phyloP scores from a whole-genome alignment of 2,797 vertebrate genomes.

The Sciurus vulgaris region DNA sequence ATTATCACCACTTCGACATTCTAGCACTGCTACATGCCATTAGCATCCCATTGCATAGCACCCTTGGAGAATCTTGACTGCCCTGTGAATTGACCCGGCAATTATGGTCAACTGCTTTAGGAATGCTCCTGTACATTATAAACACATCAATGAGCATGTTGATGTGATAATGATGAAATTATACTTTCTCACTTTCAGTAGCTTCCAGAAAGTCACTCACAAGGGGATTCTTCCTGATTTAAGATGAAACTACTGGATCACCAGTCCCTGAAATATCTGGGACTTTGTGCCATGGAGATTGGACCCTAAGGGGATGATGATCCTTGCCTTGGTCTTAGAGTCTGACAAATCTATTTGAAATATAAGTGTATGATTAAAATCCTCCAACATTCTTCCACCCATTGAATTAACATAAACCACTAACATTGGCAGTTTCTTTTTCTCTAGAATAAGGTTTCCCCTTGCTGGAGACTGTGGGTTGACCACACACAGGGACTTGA shows the following conservation, averaged over 20 bases:
- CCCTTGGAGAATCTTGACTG: constrained; percentile 81
- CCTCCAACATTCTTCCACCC: not conserved
- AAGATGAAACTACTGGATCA: not conserved
- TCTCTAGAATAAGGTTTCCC: not conserved
- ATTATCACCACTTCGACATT: constrained; percentile 58
- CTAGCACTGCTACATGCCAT: constrained; percentile 68
- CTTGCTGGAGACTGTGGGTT: not conserved
- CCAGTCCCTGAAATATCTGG: not conserved
- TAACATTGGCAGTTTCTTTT: constrained; percentile 40
- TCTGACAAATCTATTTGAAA: not conserved
- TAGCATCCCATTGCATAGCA: constrained; percentile 72
- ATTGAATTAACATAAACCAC: not conserved
- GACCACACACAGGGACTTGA: not conserved
- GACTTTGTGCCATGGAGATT: not conserved
- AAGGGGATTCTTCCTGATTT: constrained; percentile 55
- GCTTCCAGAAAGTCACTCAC: constrained; percentile 82
- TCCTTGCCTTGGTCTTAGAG: not conserved
- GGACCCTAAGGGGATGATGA: not conserved
- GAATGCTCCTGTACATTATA: constrained; percentile 82
- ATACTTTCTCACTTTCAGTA: constrained; percentile 82
- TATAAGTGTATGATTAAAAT: not conserved
- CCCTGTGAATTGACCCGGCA: constrained; percentile 76
- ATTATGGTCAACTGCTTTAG: constrained; percentile 83
- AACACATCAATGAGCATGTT: constrained; percentile 83
- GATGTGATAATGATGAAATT: constrained; percentile 83